phyloP scores from a whole-genome alignment of 1,140 invertebrate genomes.

The Bombus ignitus region DNA sequence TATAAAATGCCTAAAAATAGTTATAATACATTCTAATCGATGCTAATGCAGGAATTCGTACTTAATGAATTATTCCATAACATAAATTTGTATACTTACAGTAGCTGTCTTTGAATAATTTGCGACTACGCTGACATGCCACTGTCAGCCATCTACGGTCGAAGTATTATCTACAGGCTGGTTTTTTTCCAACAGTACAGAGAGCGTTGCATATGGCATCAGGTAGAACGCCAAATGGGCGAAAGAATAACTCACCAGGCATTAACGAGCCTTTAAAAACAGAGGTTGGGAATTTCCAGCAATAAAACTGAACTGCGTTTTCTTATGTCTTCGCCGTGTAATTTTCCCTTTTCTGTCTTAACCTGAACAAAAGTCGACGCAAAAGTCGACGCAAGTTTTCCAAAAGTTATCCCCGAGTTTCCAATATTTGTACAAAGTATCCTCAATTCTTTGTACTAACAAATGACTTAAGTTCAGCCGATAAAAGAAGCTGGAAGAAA shows the following conservation, averaged over 20 bases:
- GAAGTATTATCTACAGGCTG: not conserved
- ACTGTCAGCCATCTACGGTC: not conserved
- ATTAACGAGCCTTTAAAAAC: no score
- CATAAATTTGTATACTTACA: not conserved
- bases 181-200: not conserved
- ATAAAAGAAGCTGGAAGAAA: not conserved
- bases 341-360: no score
- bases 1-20: not conserved
- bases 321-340: no score
- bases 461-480: not conserved
- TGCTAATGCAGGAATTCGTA: not conserved
- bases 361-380: accelerated
- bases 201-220: not conserved
- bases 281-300: no score
- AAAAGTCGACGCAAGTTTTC: no score
- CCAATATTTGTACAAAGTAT: no score
- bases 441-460: no score
- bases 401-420: accelerated
- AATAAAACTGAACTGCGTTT: no score
- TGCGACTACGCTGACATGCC: not conserved
- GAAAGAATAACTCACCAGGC: not conserved
- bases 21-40: not conserved
- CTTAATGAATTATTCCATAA: not conserved
- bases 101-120: not conserved
- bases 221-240: not conserved